A percentile compares a stretch with the other conserved stretches of the same genome.
Conservation (phyloP, 2,113 vertebrate genomes). For the Ciconia boyciana region DNA sequence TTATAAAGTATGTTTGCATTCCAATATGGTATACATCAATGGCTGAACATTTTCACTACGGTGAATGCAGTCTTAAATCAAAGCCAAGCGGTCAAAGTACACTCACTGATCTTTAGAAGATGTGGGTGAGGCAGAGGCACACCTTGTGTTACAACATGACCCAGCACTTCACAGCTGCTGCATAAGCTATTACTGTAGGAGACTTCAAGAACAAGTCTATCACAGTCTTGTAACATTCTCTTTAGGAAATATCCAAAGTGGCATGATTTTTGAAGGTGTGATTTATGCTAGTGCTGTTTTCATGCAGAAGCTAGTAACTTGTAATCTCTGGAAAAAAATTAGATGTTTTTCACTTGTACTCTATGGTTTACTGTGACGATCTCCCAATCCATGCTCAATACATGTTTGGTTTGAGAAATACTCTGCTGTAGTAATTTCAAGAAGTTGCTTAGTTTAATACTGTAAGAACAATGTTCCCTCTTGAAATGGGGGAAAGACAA, state of each 20-base stretch:
- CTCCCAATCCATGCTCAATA: not conserved
- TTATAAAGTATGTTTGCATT: too few relatives aligned
- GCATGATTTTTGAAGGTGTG: not conserved
- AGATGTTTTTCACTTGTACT: too few relatives aligned
- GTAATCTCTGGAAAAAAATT: not conserved
- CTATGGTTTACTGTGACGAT: not conserved
- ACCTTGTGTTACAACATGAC: not conserved
- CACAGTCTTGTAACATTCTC: rapidly evolving
- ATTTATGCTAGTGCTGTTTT: not conserved
- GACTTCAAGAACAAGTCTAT: not conserved
- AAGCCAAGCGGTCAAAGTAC: not conserved
- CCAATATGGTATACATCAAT: not conserved
- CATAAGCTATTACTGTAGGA: rapidly evolving
- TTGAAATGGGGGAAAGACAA: not conserved
- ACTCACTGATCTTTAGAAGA: not conserved
- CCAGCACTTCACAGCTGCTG: not conserved
- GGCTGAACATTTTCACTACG: not conserved
- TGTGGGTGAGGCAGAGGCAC: not conserved
- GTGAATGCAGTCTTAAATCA: not conserved
- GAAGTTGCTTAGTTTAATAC: not conserved
- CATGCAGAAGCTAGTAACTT: not conserved
- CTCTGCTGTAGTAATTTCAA: rapidly evolving
- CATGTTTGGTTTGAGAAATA: not conserved
- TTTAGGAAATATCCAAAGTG: not conserved
- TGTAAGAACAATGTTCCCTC: not conserved